Evolutionary conservation across 2,113 vertebrate genomes (phyloP).

Genomic region (Nannobrachium achirus): DNA sequence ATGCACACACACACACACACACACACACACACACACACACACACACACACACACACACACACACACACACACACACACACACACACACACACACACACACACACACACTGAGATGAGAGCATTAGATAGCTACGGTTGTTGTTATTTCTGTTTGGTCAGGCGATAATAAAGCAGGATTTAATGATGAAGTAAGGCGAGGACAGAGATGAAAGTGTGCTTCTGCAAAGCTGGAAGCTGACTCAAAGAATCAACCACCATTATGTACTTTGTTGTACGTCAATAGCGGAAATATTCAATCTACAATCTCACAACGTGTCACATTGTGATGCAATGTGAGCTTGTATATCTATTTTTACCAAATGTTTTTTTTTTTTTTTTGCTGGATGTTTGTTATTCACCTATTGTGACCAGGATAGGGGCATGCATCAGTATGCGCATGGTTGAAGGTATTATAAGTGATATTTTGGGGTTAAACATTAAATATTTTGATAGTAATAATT

Average conservation of each 20-base stretch:
- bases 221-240: constrained; percentile 22
- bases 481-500: too few species aligned
- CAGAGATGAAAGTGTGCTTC: constrained; percentile 18
- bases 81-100: constrained; percentile 8
- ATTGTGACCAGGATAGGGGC: too few species aligned
- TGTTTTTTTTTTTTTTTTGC: too few species aligned
- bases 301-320: too few species aligned
- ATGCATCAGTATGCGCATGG: too few species aligned
- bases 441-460: too few species aligned
- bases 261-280: too few species aligned
- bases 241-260: background rate
- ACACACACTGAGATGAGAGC: background rate
- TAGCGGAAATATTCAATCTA: too few species aligned
- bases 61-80: background rate
- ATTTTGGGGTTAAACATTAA: too few species aligned
- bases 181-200: constrained; percentile 32
- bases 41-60: background rate
- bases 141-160: constrained; percentile 25
- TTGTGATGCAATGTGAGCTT: too few species aligned
- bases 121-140: constrained; percentile 10
- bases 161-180: constrained; percentile 28
- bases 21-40: background rate
- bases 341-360: too few species aligned
- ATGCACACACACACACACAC: background rate
- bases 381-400: too few species aligned